Conservation (phyloP, 2,888 invertebrate genomes). For the Tethea ocularis region DNA sequence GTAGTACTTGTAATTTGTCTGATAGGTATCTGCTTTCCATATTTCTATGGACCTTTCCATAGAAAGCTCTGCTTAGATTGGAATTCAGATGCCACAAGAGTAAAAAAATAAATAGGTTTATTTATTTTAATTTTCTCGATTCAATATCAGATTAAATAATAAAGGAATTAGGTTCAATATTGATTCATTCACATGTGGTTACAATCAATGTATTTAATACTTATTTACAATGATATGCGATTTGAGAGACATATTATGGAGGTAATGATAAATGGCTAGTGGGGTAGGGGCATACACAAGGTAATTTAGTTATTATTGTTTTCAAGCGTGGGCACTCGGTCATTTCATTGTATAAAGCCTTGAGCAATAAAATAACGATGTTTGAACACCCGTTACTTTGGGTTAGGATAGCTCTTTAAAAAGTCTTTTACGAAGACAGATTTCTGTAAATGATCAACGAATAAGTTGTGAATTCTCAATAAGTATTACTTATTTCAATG, state of each 20-base stretch:
- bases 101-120: too few species aligned
- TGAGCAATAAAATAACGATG: background rate
- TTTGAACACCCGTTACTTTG: background rate
- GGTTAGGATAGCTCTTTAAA: background rate
- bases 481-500: too few species aligned
- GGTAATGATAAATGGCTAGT: background rate
- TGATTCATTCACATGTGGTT: too few species aligned
- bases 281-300: background rate
- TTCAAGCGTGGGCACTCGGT: background rate
- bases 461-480: too few species aligned
- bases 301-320: background rate
- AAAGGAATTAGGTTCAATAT: background rate
- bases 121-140: too few species aligned
- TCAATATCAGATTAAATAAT: too few species aligned
- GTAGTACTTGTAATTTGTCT: too few species aligned
- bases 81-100: too few species aligned
- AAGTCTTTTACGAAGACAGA: background rate
- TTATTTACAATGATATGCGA: background rate
- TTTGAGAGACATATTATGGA: background rate
- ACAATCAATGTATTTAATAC: background rate
- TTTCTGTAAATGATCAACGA: too few species aligned
- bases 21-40: too few species aligned
- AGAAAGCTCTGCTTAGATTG: too few species aligned
- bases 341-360: background rate
- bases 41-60: too few species aligned